phyloP scores from a whole-genome alignment of 2,888 invertebrate genomes.

The Rhagonycha fulva region DNA sequence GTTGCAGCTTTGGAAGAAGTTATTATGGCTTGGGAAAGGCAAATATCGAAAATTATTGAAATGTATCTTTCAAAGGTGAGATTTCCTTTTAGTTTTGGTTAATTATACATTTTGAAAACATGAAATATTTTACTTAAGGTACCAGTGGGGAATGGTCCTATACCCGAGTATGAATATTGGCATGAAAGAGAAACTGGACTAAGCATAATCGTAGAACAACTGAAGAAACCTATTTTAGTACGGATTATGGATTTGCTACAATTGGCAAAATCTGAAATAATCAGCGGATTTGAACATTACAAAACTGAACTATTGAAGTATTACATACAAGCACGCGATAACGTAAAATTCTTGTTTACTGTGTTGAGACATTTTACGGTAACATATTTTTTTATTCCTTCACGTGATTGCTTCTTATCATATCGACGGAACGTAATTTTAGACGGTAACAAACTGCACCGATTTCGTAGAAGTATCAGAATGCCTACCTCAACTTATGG shows the following conservation, averaged over 20 bases:
- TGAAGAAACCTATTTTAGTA: constrained; percentile 72
- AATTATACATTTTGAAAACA: constrained; percentile 10
- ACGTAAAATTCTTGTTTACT: constrained; percentile 76
- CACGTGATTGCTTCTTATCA: not conserved
- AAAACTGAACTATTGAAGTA: constrained; percentile 66
- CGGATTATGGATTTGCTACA: constrained; percentile 65
- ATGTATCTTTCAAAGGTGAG: constrained; percentile 59
- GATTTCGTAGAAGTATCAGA: constrained; percentile 74
- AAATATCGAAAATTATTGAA: constrained; percentile 64
- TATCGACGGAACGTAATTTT: constrained; percentile 19
- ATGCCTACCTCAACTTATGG: constrained; percentile 77
- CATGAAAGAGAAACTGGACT: constrained; percentile 77
- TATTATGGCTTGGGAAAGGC: constrained; percentile 67
- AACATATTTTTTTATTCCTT: constrained; percentile 13
- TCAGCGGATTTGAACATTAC: constrained; percentile 64
- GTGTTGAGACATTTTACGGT: constrained; percentile 74
- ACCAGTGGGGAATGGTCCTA: constrained; percentile 74
- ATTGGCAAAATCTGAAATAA: constrained; percentile 59
- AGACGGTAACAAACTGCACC: constrained; percentile 54
- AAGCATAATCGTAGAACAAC: constrained; percentile 78
- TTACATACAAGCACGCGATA: constrained; percentile 76
- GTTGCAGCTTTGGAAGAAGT: constrained; percentile 65
- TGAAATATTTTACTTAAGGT: constrained; percentile 50
- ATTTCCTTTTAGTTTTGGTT: not conserved
- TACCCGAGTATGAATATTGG: constrained; percentile 88